These are phyloP conservation scores for Drosophila buzzatii DNA, from an alignment of 2,888 invertebrate genomes.

Conservation along the genomic window DNA sequence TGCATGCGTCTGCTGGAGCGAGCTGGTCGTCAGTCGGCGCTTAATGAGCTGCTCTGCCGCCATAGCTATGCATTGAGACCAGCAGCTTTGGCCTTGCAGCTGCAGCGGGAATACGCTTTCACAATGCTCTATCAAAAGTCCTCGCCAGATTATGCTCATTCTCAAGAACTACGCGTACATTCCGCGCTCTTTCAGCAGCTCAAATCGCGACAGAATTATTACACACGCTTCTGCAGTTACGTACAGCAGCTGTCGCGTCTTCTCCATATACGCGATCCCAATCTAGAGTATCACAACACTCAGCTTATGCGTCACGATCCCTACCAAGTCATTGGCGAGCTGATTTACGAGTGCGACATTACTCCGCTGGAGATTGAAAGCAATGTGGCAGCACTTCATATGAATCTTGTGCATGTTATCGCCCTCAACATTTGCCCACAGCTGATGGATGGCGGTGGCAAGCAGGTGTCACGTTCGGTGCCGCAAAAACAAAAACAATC, in stretches of 20 bases:
- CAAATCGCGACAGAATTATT: constrained; percentile 82
- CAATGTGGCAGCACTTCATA: constrained; percentile 89
- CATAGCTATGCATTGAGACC: constrained; percentile 78
- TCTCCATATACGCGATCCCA: constrained; percentile 82
- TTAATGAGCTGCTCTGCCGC: constrained; percentile 75
- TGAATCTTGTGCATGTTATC: constrained; percentile 91
- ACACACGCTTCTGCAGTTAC: constrained; percentile 80
- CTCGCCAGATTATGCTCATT: constrained; percentile 62
- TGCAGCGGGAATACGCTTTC: constrained; percentile 80
- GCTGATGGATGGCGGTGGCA: constrained; percentile 45
- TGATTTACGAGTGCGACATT: constrained; percentile 89
- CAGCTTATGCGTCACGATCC: constrained; percentile 84
- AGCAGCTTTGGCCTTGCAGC: constrained; percentile 64
- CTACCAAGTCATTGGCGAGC: constrained; percentile 88
- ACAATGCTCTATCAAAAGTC: constrained; percentile 65
- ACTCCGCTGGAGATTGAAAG: constrained; percentile 89
- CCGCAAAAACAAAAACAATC: constrained; percentile 77
- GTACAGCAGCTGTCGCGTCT: constrained; percentile 82
- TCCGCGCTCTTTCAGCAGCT: constrained; percentile 81
- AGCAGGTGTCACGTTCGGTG: constrained; percentile 37
- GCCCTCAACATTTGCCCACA: constrained; percentile 90
- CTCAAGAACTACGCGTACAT: constrained; percentile 79
- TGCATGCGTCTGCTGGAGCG: constrained; percentile 77
- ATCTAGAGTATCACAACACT: constrained; percentile 75
- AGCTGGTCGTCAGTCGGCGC: constrained; percentile 57